Evolutionary conservation across 2,888 invertebrate genomes (phyloP), one percentile per base, ranked within the genome.

Genomic region (Nebria brevicollis): DNA sequence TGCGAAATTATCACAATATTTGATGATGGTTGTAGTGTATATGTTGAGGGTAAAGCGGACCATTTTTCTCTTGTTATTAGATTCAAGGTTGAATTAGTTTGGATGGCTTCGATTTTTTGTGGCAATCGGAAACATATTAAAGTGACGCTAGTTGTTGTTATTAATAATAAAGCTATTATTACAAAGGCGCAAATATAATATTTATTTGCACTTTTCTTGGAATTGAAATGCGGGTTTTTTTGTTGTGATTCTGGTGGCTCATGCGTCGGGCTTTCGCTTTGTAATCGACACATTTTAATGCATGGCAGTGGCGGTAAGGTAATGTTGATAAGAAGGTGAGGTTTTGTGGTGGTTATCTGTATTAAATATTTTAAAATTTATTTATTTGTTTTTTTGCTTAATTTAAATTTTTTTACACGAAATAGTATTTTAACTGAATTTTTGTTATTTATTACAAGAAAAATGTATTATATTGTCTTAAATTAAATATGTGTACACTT

Each of bases 1-100:
- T 92, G 92, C 13, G 90, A 90, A 0, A 80, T 20, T 7, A 80
- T 80, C 6, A 80, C 72, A 64, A 70, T 72, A 54, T 80, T 80
- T 70, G 75, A 64, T 34, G 66, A 68, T 13, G 75, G 43, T 41
- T 68, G n/a, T n/a, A 80, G 15, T n/a, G 34, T 13, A 70, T 26
- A 54, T 7, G 75, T 70, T n/a, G 20, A 20, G 7, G 75, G 64
- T 41, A 72, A 11, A 41, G 64, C 64, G 4, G 7, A 20, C 80
- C 80, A 80, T 41, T 80, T 42, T 11, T 43, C 15, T 75, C 72
- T 80, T 15, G 75, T 54, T 54, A 75, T 65, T 25, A 80, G 34
- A 13, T 41, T 76, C 15, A n/a, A 34, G 20, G 26, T 41, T 10
- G 76, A 68, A 25, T 77, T 72, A 25, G 70, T 77, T 77, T 13